phyloP scores from a whole-genome alignment of 2,113 vertebrate species.

The Lathamus discolor region DNA sequence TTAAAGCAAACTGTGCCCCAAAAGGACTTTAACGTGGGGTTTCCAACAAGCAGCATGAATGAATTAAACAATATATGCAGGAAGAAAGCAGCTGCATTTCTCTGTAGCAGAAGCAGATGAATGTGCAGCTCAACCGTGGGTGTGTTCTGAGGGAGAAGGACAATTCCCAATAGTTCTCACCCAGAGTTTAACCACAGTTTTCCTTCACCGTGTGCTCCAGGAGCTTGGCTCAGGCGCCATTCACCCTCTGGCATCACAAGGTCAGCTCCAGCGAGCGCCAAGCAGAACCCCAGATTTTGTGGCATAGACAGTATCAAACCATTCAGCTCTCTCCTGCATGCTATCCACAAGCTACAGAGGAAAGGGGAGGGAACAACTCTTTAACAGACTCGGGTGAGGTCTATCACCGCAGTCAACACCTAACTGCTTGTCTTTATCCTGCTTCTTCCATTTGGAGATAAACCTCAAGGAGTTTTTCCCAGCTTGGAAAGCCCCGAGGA shows the following conservation, averaged over 20 bases:
- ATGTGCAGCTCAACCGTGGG: neutral
- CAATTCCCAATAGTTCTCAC: neutral
- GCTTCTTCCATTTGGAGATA: neutral
- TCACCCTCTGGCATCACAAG: neutral
- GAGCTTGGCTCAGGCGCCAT: neutral
- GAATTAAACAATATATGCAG: conserved; percentile 45
- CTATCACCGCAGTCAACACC: neutral
- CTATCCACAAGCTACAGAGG: neutral
- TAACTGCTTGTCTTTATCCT: neutral
- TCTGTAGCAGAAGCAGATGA: conserved; percentile 1
- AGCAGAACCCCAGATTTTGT: neutral
- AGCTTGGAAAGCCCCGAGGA: neutral
- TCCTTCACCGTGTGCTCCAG: neutral
- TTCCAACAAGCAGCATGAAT: conserved; percentile 65
- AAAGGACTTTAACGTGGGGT: conserved; percentile 43
- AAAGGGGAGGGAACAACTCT: neutral
- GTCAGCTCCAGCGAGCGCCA: no score
- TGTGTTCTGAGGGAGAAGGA: neutral
- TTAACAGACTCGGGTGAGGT: neutral
- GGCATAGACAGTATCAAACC: fast-evolving
- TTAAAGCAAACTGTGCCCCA: conserved; percentile 45
- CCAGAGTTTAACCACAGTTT: neutral
- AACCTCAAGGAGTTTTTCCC: neutral
- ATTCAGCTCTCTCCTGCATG: fast-evolving
- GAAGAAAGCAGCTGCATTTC: conserved; percentile 32